Conservation (phyloP, 1,140 invertebrate species). For the Saccostrea cuccullata region DNA sequence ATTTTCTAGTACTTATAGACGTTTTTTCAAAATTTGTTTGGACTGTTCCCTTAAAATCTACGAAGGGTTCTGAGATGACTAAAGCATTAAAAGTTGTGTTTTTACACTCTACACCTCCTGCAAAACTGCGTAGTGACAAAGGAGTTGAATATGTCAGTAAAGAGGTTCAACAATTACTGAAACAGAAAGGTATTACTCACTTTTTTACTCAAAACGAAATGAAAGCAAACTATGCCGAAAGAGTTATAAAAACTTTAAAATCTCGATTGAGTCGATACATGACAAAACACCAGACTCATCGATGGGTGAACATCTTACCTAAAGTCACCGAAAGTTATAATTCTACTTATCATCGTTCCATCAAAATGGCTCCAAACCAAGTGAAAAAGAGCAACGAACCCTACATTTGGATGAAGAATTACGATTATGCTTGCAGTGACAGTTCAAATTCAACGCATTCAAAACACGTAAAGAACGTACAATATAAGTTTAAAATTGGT, state of each 20-base stretch:
- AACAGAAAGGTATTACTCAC: constrained; percentile 8
- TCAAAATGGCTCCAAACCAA: constrained; percentile 37
- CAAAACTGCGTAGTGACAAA: constrained; percentile 44
- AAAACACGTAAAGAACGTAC: background rate
- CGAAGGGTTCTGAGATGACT: constrained; percentile 33
- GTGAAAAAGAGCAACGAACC: constrained; percentile 45
- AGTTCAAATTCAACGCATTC: background rate
- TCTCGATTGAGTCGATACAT: constrained; percentile 32
- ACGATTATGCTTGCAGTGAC: constrained; percentile 4
- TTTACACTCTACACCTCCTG: constrained; percentile 8
- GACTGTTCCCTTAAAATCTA: constrained; percentile 42
- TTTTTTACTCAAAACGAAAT: constrained; percentile 42
- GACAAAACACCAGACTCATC: constrained; percentile 35
- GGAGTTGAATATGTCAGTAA: constrained; percentile 45
- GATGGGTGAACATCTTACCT: constrained; percentile 39
- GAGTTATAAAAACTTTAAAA: constrained; percentile 46
- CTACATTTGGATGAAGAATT: constrained; percentile 38
- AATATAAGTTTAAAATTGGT: constrained; percentile 44
- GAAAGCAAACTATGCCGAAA: constrained; percentile 41
- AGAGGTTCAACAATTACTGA: constrained; percentile 19
- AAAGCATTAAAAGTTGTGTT: constrained; percentile 36
- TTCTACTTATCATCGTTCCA: constrained; percentile 38
- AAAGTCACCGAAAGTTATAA: constrained; percentile 43
- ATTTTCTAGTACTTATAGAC: constrained; percentile 41
- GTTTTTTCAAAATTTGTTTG: constrained; percentile 45